These are phyloP conservation scores for Aporophyla lueneburgensis DNA, from an alignment of 2,888 invertebrate genomes.

Conservation along the genomic window DNA sequence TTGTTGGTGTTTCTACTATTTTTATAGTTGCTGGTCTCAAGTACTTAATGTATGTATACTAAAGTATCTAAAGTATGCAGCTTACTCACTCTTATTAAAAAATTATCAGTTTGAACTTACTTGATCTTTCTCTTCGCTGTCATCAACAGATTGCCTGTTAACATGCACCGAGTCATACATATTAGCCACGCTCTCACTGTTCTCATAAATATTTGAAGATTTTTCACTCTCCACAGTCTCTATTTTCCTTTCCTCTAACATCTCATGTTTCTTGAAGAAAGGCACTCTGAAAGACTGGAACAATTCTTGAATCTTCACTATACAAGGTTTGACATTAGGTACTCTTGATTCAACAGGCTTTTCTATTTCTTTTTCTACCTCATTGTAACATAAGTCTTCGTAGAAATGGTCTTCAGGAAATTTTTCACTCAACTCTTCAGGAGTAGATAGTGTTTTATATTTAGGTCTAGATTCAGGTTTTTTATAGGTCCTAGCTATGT, in stretches of 20 bases:
- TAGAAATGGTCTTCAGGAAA: conserved; percentile 85
- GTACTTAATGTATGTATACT: not conserved
- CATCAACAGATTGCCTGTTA: conserved; percentile 46
- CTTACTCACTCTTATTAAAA: not conserved
- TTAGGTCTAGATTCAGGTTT: conserved; percentile 79
- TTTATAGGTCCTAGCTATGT: conserved; percentile 76
- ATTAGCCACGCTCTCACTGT: conserved; percentile 77
- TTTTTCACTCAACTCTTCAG: conserved; percentile 79
- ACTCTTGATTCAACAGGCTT: conserved; percentile 55
- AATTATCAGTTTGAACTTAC: conserved; percentile 39
- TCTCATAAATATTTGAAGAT: conserved; percentile 79
- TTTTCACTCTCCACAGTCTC: conserved; percentile 65
- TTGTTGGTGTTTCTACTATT: not conserved
- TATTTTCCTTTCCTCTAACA: conserved; percentile 65
- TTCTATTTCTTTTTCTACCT: conserved; percentile 70
- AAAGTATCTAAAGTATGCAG: not conserved
- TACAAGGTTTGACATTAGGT: conserved; percentile 76
- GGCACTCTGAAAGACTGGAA: conserved; percentile 85
- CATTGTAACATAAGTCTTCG: conserved; percentile 86
- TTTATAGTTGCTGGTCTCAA: not conserved
- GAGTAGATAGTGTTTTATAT: conserved; percentile 80
- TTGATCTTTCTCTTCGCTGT: conserved; percentile 36
- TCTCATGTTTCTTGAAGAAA: conserved; percentile 81
- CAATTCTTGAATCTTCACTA: conserved; percentile 84
- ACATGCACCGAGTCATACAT: conserved; percentile 87